Conservation (phyloP, 2,888 invertebrate species). For the Endomychus coccineus region DNA sequence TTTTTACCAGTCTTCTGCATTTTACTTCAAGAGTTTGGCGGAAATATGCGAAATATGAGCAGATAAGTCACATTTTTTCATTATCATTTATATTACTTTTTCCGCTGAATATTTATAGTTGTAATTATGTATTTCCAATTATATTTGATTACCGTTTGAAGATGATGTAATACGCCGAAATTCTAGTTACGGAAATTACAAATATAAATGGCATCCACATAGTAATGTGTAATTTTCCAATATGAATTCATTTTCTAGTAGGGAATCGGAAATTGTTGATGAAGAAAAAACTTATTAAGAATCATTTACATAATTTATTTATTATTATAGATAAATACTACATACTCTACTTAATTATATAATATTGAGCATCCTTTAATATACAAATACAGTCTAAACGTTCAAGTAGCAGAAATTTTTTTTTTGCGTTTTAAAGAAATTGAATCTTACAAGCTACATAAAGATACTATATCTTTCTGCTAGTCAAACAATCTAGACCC, state of each 20-base stretch:
- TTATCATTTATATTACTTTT: too few species aligned
- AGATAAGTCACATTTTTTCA: too few species aligned
- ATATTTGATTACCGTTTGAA: too few species aligned
- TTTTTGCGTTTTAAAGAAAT: constrained; percentile 14
- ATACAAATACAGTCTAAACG: constrained; percentile 44
- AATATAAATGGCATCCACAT: not conserved
- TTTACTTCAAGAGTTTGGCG: too few species aligned
- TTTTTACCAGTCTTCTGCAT: too few species aligned
- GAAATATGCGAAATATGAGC: too few species aligned
- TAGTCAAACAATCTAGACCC: constrained; percentile 45
- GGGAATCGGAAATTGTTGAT: too few species aligned
- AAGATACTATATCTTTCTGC: constrained; percentile 36
- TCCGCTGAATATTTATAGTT: too few species aligned
- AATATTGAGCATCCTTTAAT: constrained; percentile 47
- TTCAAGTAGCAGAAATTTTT: constrained; percentile 46
- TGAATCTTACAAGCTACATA: constrained; percentile 19
- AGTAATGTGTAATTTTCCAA: too few species aligned
- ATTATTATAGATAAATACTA: constrained; percentile 44
- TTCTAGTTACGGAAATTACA: not conserved
- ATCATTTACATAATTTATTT: constrained; percentile 43
- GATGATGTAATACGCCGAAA: too few species aligned
- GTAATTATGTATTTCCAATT: too few species aligned
- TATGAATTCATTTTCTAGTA: too few species aligned
- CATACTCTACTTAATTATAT: constrained; percentile 40
- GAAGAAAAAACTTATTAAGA: constrained; percentile 8